Base-by-base conservation (phyloP, 2,888 invertebrate species). In the Cremastinae sp. region DNA sequence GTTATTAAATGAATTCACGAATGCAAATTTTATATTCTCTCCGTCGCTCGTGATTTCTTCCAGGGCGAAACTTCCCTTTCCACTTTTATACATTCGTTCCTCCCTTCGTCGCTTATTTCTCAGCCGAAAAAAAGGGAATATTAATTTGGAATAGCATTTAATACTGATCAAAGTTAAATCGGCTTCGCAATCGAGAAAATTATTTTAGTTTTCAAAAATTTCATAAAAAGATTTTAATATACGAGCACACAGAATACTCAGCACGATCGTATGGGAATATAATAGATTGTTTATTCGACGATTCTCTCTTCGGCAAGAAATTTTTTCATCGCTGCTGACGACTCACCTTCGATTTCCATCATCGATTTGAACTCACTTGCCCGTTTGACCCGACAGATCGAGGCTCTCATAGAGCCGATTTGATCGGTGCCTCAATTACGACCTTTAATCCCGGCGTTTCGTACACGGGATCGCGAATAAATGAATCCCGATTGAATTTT, bases 341-440 rank as follows among this genome's bases (percentile, higher is more conserved):
- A 38, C 28, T 14, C 66, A 36, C 69, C 51, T 28, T 65, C 62
- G 70, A 69, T 75, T 75, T 71, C 68, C 61, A 75, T 66, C 75
- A 73, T 59, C 78, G 74, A 59, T 78, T 79, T 76, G 78, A 80
- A 78, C 79, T 80, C 79, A 38, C 69, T 36, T 78, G 79, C 72
- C 78, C 78, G 28, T 80, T 78, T 80, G 75, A 75, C 73, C 76
- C 54, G 53, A 47, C 65, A 68, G 45, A 68, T 72, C 45, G 68
- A 49, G 56, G 38, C 18, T 41, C 58, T 49, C 36, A 66, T 49
- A 20, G 56, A 12, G 38, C 22, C 16, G 53, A 28, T 43, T 10
- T 45, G 43, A 62, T 68, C 10, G 51, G 12, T 36, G 36, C 20
- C 34, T 36, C 41, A 47, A 28, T 47, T 43, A 49, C 20, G 38